A percentile compares a stretch with the other conserved stretches of the same genome.
Conservation (phyloP, 2,797 vertebrate species). For the Pelobates cultripes region DNA sequence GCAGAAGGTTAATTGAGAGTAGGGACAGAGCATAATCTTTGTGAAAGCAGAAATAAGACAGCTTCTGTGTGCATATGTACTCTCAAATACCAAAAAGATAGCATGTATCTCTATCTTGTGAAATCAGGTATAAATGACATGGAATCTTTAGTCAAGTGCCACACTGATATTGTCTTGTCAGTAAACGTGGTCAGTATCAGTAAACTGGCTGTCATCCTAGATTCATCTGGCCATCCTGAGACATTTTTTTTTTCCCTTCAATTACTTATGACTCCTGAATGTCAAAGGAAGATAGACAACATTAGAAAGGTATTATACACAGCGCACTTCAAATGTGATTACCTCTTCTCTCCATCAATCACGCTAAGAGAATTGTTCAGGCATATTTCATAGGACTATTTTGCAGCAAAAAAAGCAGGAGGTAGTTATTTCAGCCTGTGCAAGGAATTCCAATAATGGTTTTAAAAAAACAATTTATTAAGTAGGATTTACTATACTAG, state of each 20-base stretch:
- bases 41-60: background rate
- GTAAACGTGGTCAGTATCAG: conserved; percentile 59
- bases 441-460: conserved; percentile 69
- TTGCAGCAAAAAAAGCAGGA: conserved; percentile 69
- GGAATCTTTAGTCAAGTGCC: conserved; percentile 57
- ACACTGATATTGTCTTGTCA: conserved; percentile 58
- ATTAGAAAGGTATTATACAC: conserved; percentile 68
- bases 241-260: conserved; percentile 69
- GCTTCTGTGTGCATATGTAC: background rate
- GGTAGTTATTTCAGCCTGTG: conserved; percentile 60
- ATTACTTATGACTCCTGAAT: conserved; percentile 67
- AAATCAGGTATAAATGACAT: conserved; percentile 62
- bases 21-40: conserved; percentile 8
- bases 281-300: conserved; percentile 72
- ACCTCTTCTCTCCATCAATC: conserved; percentile 74
- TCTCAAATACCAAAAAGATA: conserved; percentile 11
- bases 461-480: conserved; percentile 69
- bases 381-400: conserved; percentile 72
- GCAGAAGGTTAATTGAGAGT: conserved; percentile 21
- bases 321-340: conserved; percentile 77
- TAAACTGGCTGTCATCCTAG: conserved; percentile 65
- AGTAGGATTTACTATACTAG: background rate
- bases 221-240: conserved; percentile 71
- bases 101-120: conserved; percentile 41
- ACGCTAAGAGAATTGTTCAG: conserved; percentile 71